phyloP scores from a whole-genome alignment of 2,888 invertebrate genomes.

The Drosophila villosipedis region DNA sequence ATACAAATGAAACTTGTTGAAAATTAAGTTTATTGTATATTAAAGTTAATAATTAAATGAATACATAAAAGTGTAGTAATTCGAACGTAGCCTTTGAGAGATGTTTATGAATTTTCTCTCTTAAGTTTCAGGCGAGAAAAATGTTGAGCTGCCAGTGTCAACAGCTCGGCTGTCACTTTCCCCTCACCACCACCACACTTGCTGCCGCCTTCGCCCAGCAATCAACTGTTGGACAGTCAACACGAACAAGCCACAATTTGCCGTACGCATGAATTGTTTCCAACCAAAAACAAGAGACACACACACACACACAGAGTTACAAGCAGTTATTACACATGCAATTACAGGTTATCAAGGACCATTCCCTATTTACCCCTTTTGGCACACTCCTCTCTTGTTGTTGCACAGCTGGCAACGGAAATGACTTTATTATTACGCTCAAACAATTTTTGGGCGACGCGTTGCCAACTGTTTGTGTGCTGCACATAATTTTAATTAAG shows the following conservation, averaged over 20 bases:
- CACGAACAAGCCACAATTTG: constrained; percentile 25
- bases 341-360: constrained; percentile 52
- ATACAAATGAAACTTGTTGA: background rate
- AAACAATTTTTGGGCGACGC: constrained; percentile 60
- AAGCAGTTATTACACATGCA: constrained; percentile 47
- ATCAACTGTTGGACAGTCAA: constrained; percentile 16
- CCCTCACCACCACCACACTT: background rate
- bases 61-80: background rate
- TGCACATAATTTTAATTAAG: constrained; percentile 74
- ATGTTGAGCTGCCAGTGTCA: constrained; percentile 22
- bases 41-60: background rate
- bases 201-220: background rate
- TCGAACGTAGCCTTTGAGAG: background rate
- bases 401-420: constrained; percentile 57
- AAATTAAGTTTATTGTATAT: background rate
- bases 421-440: constrained; percentile 73
- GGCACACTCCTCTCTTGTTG: background rate
- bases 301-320: constrained; percentile 19
- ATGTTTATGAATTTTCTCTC: background rate
- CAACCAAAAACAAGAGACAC: constrained; percentile 37
- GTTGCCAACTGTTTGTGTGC: constrained; percentile 57
- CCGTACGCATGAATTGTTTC: constrained; percentile 46
- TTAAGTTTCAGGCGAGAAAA: constrained; percentile 4
- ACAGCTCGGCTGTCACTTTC: constrained; percentile 4
- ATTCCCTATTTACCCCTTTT: background rate